These are phyloP conservation scores for Ostrea edulis DNA, from an alignment of 1,140 invertebrate genomes.

Conservation along the genomic window DNA sequence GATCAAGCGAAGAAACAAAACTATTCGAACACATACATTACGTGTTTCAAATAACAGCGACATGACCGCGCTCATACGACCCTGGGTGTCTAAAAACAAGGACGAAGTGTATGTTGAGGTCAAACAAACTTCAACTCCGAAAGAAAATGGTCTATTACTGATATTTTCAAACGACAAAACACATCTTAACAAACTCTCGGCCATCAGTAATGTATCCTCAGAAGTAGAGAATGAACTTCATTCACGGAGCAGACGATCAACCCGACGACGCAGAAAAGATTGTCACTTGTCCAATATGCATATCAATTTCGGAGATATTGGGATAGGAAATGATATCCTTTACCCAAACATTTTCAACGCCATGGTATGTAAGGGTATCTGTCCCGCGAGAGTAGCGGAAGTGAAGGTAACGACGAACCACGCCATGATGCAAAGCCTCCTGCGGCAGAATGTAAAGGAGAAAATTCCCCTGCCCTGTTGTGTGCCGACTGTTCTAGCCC, in stretches of 20 bases:
- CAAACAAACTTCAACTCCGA: background rate
- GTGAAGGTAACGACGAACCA: conserved; percentile 90
- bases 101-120: background rate
- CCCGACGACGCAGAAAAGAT: conserved; percentile 46
- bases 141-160: background rate
- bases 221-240: background rate
- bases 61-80: background rate
- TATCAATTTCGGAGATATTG: conserved; percentile 96
- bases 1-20: background rate
- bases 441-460: conserved; percentile 82
- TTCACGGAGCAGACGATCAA: background rate
- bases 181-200: background rate
- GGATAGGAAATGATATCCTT: conserved; percentile 99
- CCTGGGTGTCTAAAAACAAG: background rate
- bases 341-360: conserved; percentile 97
- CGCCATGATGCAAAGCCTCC: conserved; percentile 97
- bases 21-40: background rate
- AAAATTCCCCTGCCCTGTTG: conserved; percentile 75
- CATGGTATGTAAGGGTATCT: conserved; percentile 95
- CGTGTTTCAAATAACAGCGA: background rate
- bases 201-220: background rate
- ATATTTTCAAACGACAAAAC: conserved; percentile 17
- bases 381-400: conserved; percentile 81
- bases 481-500: conserved; percentile 76
- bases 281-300: conserved; percentile 83